Evolutionary conservation across 1,140 invertebrate species (phyloP).

Genomic region (Nomia melanderi): DNA sequence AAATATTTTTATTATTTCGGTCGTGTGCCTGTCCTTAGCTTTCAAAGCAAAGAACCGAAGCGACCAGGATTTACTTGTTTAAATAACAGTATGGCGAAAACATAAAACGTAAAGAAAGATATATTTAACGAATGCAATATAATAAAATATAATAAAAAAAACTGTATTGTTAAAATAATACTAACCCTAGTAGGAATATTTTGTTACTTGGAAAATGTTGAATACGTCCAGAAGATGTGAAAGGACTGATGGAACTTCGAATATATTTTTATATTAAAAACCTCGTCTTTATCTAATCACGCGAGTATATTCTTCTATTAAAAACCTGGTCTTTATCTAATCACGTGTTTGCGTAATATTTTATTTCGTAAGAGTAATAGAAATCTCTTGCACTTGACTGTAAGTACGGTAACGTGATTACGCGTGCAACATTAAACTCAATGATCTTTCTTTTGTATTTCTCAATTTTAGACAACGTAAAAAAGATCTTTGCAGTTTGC

Average conservation of each 20-base stretch:
- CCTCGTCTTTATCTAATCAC: constrained; percentile 34
- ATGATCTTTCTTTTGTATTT: not conserved
- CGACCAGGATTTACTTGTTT: no score
- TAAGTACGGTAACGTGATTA: not conserved
- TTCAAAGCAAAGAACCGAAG: no score
- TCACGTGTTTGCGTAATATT: not conserved
- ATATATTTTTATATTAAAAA: not conserved
- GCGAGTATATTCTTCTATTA: not conserved
- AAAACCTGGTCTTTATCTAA: constrained; percentile 27
- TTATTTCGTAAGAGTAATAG: constrained; percentile 10
- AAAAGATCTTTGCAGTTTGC: not conserved
- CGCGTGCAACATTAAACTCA: not conserved
- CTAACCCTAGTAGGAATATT: not conserved
- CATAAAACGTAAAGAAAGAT: not conserved
- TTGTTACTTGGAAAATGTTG: not conserved
- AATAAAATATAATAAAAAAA: not conserved
- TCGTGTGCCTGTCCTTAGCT: no score
- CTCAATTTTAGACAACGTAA: not conserved
- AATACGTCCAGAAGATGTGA: not conserved
- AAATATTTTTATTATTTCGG: no score
- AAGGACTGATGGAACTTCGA: not conserved
- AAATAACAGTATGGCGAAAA: not conserved
- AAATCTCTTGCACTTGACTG: not conserved
- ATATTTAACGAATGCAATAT: not conserved
- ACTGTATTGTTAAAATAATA: not conserved